Base-by-base conservation (phyloP, 2,797 vertebrate genomes). In the Acipenser oxyrinchus region DNA sequence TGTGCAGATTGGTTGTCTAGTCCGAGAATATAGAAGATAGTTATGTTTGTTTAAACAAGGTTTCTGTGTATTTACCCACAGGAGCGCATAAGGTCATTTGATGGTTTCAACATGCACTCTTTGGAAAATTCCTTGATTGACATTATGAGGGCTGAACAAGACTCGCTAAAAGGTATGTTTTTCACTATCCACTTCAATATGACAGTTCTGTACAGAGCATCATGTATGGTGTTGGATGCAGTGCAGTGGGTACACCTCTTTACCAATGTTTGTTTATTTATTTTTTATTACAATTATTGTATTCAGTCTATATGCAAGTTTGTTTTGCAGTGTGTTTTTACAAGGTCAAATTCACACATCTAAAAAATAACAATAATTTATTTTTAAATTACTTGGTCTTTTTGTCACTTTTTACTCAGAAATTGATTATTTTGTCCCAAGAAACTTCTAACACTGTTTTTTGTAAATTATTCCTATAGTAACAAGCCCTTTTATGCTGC, bases 91-190 rank as follows among this genome's bases (percentile, higher is more conserved):
- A 91, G 95, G 82, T 92, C 96, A 73, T 98, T 98, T 86, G 97
- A 92, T 83, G 86, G 88, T 73, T 92, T 92, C 81, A 91, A 94
- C 81, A 98, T 98, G 96, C 95, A 98, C 78, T 99, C 97, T 79
- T 87, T 99, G 88, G 96, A 99, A 92, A 98, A 93, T 84, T 98
- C 96, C 6, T 89, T 99, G 85, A 98, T 98, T 86, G 97, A 99
- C 90, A 99, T 99, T 87, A 99, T 99, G 96, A 95, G 96, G 89
- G 96, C 97, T 81, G 97, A 99, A 86, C 97, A 96, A 82, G 97
- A 99, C 89, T 96, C 96, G 72, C 89, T 99, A 83, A 99, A 99
- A 98, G 97, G 97, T 99, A 94, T 63, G 61, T 12, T 37, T 37
- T 37, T 4, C 1, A 37, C 23, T 37, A 37, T 2, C 23, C 23